Conservation (phyloP, 2,888 invertebrate species). For the Amphiduros pacificus region DNA sequence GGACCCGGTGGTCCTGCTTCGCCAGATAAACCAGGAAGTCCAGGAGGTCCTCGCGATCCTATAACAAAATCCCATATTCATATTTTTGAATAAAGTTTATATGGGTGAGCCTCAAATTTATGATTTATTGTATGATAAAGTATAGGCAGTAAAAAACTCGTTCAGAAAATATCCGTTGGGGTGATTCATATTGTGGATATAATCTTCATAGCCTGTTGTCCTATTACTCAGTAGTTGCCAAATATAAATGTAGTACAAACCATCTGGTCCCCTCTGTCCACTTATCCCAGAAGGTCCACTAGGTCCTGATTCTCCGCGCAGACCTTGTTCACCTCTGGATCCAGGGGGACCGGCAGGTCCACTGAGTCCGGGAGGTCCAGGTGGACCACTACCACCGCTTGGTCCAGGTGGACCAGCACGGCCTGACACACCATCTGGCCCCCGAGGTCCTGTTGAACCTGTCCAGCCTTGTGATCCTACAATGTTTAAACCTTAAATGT, state of each 20-base stretch:
- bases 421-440: constrained; percentile 15
- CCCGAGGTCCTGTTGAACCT: not conserved
- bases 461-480: no score
- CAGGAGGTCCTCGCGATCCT: constrained; percentile 20
- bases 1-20: not conserved
- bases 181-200: no score
- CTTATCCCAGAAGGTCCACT: constrained; percentile 11
- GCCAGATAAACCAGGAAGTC: constrained; percentile 2
- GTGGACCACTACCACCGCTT: constrained; percentile 6
- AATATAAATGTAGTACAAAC: no score
- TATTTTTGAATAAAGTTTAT: no score
- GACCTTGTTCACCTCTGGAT: constrained; percentile 23
- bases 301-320: constrained; percentile 19
- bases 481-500: no score
- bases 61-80: not conserved
- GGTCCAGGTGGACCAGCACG: constrained; percentile 13
- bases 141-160: no score
- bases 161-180: no score
- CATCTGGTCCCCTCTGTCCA: constrained; percentile 12
- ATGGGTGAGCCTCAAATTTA: no score
- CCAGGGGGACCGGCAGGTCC: constrained; percentile 27
- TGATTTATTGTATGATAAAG: no score
- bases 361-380: constrained; percentile 14
- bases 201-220: no score
- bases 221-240: no score